Conservation (phyloP, 2,888 invertebrate genomes). For the Hermaeophaga mercurialis region DNA sequence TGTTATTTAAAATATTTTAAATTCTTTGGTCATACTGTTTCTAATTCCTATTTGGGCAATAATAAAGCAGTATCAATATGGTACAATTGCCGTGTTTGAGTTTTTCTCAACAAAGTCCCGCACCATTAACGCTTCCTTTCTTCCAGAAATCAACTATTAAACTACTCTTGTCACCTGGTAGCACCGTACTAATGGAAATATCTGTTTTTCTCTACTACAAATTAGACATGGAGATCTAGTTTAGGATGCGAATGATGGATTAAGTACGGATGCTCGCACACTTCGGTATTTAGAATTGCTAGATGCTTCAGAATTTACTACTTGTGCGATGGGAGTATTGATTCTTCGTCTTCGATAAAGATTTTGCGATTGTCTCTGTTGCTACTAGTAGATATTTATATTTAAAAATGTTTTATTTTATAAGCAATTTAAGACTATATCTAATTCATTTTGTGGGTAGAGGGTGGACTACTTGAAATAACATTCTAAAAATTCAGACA, state of each 20-base stretch:
- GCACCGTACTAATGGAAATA: slow-evolving; percentile 30
- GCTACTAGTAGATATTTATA: too few species aligned
- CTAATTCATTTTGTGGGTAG: too few species aligned
- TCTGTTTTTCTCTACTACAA: slow-evolving; percentile 34
- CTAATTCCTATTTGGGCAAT: neutral
- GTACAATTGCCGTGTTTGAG: neutral
- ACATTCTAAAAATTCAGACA: too few species aligned
- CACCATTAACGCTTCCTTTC: slow-evolving; percentile 27
- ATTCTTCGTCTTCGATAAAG: too few species aligned
- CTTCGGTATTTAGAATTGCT: slow-evolving; percentile 39
- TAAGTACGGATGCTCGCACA: slow-evolving; percentile 35
- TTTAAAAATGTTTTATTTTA: too few species aligned
- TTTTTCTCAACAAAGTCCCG: neutral
- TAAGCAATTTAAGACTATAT: too few species aligned
- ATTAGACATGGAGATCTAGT: slow-evolving; percentile 42
- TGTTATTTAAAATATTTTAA: neutral
- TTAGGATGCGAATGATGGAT: slow-evolving; percentile 38
- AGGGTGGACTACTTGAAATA: too few species aligned
- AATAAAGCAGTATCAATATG: slow-evolving; percentile 17
- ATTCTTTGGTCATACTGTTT: neutral
- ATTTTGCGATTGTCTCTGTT: too few species aligned
- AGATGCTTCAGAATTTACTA: slow-evolving; percentile 5
- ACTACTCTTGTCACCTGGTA: slow-evolving; percentile 31
- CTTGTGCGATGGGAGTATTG: neutral
- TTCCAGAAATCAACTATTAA: slow-evolving; percentile 26